A percentile compares a stretch with the other conserved stretches of the same genome.
These are phyloP conservation scores for Pollimyrus isidori DNA, from an alignment of 2,113 vertebrate species.

Conservation along the genomic window DNA sequence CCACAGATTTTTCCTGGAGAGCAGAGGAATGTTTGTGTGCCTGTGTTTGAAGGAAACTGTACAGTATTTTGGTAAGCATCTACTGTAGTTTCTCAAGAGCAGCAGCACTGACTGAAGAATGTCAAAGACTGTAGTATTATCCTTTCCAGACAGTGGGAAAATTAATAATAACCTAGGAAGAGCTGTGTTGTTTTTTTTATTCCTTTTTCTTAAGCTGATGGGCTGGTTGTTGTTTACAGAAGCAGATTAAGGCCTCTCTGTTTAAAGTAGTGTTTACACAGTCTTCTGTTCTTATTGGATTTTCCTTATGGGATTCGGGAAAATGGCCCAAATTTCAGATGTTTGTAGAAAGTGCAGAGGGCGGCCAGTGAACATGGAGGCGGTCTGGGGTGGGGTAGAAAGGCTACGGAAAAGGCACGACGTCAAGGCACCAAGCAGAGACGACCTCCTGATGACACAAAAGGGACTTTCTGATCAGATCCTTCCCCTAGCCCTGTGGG, in stretches of 20 bases:
- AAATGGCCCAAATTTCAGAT: background rate
- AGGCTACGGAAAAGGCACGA: background rate
- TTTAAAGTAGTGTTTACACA: background rate
- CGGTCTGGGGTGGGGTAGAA: background rate
- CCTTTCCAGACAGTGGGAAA: background rate
- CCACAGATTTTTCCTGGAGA: constrained; percentile 9
- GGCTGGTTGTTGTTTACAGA: background rate
- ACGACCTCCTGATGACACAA: background rate
- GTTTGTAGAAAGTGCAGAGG: background rate
- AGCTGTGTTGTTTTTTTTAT: background rate
- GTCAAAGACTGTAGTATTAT: background rate
- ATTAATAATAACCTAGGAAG: background rate
- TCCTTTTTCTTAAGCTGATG: background rate
- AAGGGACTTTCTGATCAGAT: background rate
- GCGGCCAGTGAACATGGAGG: background rate
- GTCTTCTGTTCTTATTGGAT: background rate
- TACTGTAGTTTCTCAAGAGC: background rate
- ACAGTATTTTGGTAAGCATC: background rate
- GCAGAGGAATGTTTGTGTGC: background rate
- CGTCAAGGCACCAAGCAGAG: background rate
- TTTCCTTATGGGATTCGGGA: background rate
- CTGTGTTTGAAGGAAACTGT: background rate
- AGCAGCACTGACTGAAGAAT: background rate
- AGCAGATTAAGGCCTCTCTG: background rate
- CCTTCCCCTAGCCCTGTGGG: background rate